Percentiles rank a stretch among this genome's conserved stretches.
phyloP scores from a whole-genome alignment of 2,888 invertebrate species.

The Dascillus cervinus region DNA sequence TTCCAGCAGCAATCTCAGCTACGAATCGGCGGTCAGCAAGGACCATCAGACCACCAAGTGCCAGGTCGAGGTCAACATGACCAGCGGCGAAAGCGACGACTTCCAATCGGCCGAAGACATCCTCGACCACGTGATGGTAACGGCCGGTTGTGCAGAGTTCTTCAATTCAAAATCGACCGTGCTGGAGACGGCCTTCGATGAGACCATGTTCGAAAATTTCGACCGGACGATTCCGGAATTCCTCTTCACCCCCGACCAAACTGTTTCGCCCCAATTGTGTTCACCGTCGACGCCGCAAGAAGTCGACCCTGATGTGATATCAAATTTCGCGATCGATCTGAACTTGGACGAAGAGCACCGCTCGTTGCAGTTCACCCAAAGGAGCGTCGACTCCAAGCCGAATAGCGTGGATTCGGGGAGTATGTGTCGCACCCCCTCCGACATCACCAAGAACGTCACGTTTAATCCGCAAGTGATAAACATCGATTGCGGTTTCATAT shows the following conservation, averaged over 20 bases:
- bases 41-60: slow-evolving; percentile 21
- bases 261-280: slow-evolving; percentile 12
- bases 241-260: slow-evolving; percentile 5
- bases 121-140: slow-evolving; percentile 38
- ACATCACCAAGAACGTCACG: slow-evolving; percentile 39
- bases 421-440: slow-evolving; percentile 33
- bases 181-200: slow-evolving; percentile 38
- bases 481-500: slow-evolving; percentile 23
- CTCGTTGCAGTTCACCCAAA: slow-evolving; percentile 29
- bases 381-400: slow-evolving; percentile 22
- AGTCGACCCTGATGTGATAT: slow-evolving; percentile 38
- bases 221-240: slow-evolving; percentile 4
- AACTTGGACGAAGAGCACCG: slow-evolving; percentile 38
- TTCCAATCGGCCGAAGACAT: slow-evolving; percentile 52
- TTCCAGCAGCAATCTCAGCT: slow-evolving; percentile 45
- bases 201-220: slow-evolving; percentile 7
- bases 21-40: slow-evolving; percentile 44
- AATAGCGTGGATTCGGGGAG: slow-evolving; percentile 35
- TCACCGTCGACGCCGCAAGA: slow-evolving; percentile 30
- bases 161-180: slow-evolving; percentile 35
- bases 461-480: slow-evolving; percentile 40
- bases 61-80: slow-evolving; percentile 10
- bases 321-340: slow-evolving; percentile 41
- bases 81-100: slow-evolving; percentile 32
- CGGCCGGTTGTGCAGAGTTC: slow-evolving; percentile 38